phyloP scores from a whole-genome alignment of 2,797 vertebrate species.

The Poeciliopsis paucimaculata region DNA sequence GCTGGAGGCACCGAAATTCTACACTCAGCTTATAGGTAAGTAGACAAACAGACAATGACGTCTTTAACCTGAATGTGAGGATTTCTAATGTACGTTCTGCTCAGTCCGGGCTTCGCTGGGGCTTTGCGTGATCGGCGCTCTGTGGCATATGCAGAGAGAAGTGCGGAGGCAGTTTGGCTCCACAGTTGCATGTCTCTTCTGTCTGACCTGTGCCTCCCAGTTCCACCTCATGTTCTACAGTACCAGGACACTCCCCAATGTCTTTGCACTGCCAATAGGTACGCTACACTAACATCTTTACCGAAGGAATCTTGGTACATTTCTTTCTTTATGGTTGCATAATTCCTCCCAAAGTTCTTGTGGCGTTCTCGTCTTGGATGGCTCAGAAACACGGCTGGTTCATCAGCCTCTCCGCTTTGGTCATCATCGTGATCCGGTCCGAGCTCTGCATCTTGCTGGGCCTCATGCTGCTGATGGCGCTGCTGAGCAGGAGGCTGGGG shows the following conservation, averaged over 20 bases:
- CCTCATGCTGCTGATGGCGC: conserved; percentile 86
- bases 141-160: conserved; percentile 91
- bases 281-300: conserved; percentile 5
- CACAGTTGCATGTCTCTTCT: conserved; percentile 86
- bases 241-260: conserved; percentile 92
- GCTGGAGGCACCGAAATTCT: conserved; percentile 87
- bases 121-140: conserved; percentile 81
- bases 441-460: conserved; percentile 92
- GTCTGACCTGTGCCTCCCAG: conserved; percentile 89
- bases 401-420: conserved; percentile 89
- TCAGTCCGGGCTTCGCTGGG: conserved; percentile 90
- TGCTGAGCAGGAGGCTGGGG: conserved; percentile 82
- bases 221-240: conserved; percentile 99
- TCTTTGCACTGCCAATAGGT: conserved; percentile 93
- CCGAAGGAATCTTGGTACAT: background rate
- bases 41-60: too few relatives aligned
- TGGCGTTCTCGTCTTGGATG: conserved; percentile 91
- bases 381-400: conserved; percentile 84
- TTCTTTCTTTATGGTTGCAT: background rate
- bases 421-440: conserved; percentile 90
- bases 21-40: conserved; percentile 88
- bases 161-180: conserved; percentile 90
- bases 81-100: conserved; percentile 4
- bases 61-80: background rate
- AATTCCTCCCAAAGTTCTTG: conserved; percentile 80